phyloP scores from a whole-genome alignment of 2,797 vertebrate species.

The Falco biarmicus region DNA sequence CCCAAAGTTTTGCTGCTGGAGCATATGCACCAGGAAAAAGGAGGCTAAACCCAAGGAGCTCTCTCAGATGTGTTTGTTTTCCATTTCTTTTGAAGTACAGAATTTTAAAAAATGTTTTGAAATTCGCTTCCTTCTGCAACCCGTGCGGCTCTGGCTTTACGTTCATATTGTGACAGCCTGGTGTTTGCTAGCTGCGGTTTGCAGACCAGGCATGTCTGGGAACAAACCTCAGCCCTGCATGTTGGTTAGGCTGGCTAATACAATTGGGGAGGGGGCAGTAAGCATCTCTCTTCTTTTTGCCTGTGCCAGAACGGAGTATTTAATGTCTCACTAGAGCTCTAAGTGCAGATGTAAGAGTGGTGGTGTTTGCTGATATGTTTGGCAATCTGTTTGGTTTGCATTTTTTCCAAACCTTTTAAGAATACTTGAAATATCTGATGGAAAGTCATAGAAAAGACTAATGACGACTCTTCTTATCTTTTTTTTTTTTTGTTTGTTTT shows the following conservation, averaged over 20 bases:
- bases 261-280: not conserved
- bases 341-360: conserved; percentile 13
- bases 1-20: conserved; percentile 41
- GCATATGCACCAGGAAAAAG: not conserved
- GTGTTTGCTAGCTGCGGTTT: not conserved
- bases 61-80: not conserved
- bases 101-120: not conserved
- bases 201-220: not conserved
- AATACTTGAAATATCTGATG: conserved; percentile 30
- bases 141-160: not conserved
- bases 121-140: not conserved
- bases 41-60: not conserved
- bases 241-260: not conserved
- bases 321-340: not conserved
- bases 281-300: conserved; percentile 9
- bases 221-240: not conserved
- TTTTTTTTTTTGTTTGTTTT: not conserved
- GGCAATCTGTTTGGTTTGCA: conserved; percentile 41
- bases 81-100: not conserved
- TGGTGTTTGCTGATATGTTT: conserved; percentile 48
- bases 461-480: not conserved
- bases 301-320: not conserved
- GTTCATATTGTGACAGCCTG: rapidly evolving
- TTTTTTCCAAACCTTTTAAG: conserved; percentile 18
- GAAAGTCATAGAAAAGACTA: conserved; percentile 17